These are phyloP conservation scores for Standfussiana lucernea DNA, from an alignment of 2,888 invertebrate genomes.

Conservation along the genomic window DNA sequence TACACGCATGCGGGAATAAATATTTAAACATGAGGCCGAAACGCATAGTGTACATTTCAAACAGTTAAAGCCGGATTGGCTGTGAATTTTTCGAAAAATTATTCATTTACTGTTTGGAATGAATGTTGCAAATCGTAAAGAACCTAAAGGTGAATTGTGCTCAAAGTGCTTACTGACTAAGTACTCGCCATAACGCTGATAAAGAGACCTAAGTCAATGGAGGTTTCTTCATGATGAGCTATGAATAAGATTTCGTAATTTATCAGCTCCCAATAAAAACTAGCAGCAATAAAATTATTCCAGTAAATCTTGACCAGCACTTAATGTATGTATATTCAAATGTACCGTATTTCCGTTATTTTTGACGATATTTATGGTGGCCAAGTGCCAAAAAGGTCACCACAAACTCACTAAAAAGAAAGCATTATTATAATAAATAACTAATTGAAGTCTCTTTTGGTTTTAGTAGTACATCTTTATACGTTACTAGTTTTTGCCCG, in stretches of 20 bases:
- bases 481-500: not conserved
- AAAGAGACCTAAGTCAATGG: not conserved
- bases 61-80: not conserved
- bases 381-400: not conserved
- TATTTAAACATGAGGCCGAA: slow-evolving; percentile 14
- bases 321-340: not conserved
- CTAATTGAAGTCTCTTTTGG: not conserved
- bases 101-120: too few species aligned
- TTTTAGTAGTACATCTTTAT: too few species aligned
- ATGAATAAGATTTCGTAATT: not conserved
- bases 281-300: not conserved
- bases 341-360: not conserved
- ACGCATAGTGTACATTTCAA: not conserved
- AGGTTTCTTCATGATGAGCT: not conserved
- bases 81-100: not conserved
- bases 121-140: not conserved
- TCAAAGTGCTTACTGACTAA: not conserved
- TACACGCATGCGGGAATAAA: slow-evolving; percentile 11
- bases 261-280: not conserved
- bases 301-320: slow-evolving; percentile 5
- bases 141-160: not conserved
- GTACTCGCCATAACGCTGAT: not conserved
- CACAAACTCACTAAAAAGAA: not conserved
- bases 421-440: not conserved
- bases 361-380: slow-evolving; percentile 2